These are phyloP conservation scores for Heteromormyrus szaboi DNA, from an alignment of 2,797 vertebrate species.

Conservation along the genomic window DNA sequence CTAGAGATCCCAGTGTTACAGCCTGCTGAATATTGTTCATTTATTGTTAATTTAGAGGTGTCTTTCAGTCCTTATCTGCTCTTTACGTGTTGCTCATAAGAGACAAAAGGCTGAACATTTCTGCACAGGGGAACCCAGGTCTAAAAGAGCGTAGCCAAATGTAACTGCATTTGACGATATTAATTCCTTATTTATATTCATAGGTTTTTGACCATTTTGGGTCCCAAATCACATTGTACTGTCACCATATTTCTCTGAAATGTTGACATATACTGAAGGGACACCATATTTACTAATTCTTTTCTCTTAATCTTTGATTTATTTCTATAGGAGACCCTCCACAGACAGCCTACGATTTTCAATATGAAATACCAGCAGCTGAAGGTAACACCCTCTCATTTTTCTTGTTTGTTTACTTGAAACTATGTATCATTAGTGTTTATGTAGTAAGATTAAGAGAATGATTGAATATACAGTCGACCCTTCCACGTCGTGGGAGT, in stretches of 20 bases:
- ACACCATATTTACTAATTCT: not conserved
- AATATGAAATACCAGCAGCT: slow-evolving; percentile 44
- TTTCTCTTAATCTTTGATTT: not conserved
- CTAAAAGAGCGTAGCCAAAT: not conserved
- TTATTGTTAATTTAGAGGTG: not conserved
- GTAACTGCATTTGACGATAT: not conserved
- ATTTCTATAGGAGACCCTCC: slow-evolving; percentile 45
- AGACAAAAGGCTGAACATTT: not conserved
- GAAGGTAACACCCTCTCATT: slow-evolving; percentile 45
- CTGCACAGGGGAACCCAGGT: not conserved
- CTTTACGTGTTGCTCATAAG: not conserved
- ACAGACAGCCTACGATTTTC: slow-evolving; percentile 51
- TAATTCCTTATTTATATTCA: not conserved
- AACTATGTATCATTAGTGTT: not conserved
- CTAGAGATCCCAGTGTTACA: not conserved
- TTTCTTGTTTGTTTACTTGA: not conserved
- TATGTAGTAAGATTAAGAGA: not conserved
- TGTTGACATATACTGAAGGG: not conserved
- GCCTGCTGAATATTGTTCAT: not conserved
- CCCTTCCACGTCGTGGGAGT: not conserved
- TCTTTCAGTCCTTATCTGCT: not conserved
- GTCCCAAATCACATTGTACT: not conserved
- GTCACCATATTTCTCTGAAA: not conserved
- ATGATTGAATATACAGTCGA: not conserved
- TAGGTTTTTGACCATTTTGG: not conserved